phyloP scores from a whole-genome alignment of 2,888 invertebrate genomes.

The Meteorus colon region DNA sequence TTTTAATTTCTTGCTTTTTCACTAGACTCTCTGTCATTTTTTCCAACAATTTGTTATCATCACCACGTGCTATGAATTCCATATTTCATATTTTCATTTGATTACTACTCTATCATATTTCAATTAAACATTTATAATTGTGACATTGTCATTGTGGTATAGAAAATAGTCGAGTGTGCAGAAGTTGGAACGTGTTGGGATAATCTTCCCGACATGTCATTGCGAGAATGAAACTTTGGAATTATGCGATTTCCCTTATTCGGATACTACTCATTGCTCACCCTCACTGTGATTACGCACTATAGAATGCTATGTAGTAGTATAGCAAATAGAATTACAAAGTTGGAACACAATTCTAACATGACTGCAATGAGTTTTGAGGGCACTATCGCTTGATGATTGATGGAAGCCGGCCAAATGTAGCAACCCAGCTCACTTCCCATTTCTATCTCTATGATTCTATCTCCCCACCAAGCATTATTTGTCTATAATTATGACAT shows the following conservation, averaged over 20 bases:
- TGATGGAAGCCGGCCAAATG: conserved; percentile 39
- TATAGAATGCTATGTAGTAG: conserved; percentile 20
- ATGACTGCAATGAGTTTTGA: conserved; percentile 19
- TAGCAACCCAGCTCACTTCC: conserved; percentile 26
- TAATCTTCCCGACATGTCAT: conserved; percentile 26
- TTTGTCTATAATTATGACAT: conserved; percentile 37
- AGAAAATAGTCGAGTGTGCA: conserved; percentile 7
- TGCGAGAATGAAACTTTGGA: conserved; percentile 35
- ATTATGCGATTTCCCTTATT: conserved; percentile 37
- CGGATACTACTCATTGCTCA: conserved; percentile 27
- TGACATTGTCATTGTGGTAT: background rate
- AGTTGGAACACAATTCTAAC: conserved; percentile 30
- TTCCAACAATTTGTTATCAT: background rate
- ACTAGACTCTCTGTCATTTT: conserved; percentile 8
- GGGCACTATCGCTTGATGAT: conserved; percentile 28
- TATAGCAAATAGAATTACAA: conserved; percentile 38
- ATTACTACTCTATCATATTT: background rate
- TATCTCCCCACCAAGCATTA: conserved; percentile 9
- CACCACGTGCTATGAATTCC: background rate
- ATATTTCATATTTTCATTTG: background rate
- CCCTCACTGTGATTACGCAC: conserved; percentile 23
- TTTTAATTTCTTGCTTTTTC: conserved; percentile 1
- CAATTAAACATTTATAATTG: no score
- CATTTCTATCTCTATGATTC: conserved; percentile 3
- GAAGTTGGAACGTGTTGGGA: conserved; percentile 6